Evolutionary conservation across 2,888 invertebrate species (phyloP), one percentile per base, ranked within the genome.

Genomic region (Euzetes globulus): DNA sequence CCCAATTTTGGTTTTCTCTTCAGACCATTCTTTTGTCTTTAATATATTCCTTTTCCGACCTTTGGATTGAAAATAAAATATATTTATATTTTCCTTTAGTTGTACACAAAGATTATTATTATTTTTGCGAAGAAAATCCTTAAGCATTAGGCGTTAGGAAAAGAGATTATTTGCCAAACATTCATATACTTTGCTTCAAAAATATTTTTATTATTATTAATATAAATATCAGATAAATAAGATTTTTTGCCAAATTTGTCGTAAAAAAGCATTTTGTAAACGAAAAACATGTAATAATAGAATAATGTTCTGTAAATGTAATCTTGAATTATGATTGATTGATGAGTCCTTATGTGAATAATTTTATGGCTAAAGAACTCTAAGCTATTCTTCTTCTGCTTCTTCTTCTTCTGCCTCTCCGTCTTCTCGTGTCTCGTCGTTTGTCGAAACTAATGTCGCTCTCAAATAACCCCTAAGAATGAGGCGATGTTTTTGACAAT

Each of bases 271-370:
- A 55, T 55, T 55, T 55, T 55, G n/a, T 55, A 22, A 1, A 55
- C 25, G 22, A 22, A 55, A 22, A 25, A 55, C 22, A 22, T 55
- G 22, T 55, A 55, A 55, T 55, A 55, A 55, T 55, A 22, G 19
- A 55, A 55, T 55, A 55, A 55, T 55, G 55, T 55, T 55, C 22
- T 55, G n/a, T 55, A 55, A 22, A 55, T 55, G 55, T 55, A 55
- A 55, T 55, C 55, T 55, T 55, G 55, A 55, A 25, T 55, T 55
- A 55, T 55, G 55, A 55, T 55, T 55, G 55, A 55, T 55, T 55
- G 55, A 55, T 55, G 55, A 55, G 55, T 0, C 22, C 55, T 55
- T 55, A 25, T 55, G 55, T 55, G 55, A 22, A 55, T 55, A 55
- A 55, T 55, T 55, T 55, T 50, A 50, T 50, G 50, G 50, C 50